These are phyloP conservation scores for Torymus tubicola DNA, from an alignment of 2,888 invertebrate genomes.

Conservation along the genomic window DNA sequence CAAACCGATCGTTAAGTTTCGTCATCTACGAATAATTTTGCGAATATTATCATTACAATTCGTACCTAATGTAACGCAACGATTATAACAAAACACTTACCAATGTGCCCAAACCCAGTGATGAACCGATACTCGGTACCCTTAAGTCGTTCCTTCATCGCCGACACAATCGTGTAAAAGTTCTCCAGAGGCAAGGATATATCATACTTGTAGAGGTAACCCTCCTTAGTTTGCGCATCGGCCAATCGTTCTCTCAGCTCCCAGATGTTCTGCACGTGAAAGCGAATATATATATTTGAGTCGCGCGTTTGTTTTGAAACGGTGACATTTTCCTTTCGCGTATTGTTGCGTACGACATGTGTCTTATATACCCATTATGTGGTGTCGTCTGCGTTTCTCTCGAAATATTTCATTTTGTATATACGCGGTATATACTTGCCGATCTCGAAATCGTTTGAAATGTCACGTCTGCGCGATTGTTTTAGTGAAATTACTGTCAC, in stretches of 20 bases:
- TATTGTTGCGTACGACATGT: not conserved
- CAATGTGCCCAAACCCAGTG: conserved; percentile 96
- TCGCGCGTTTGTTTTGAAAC: not conserved
- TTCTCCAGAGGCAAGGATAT: conserved; percentile 89
- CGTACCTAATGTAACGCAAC: no score
- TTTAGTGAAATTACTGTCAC: no score
- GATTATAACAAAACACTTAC: conserved; percentile 76
- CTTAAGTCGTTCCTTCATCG: conserved; percentile 82
- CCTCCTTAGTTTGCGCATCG: conserved; percentile 85
- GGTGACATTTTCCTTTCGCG: not conserved
- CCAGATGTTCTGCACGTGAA: conserved; percentile 84
- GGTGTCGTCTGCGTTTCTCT: no score
- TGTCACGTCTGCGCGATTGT: no score
- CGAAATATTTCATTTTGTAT: no score
- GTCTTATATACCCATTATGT: no score
- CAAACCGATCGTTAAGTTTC: no score
- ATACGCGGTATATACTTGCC: no score
- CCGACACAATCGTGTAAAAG: conserved; percentile 91
- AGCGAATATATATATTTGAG: not conserved
- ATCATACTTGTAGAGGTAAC: conserved; percentile 97
- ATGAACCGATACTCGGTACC: conserved; percentile 80
- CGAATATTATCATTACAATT: no score
- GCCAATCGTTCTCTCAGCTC: conserved; percentile 90
- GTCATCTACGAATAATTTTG: no score
- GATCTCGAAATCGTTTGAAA: no score